Evolutionary conservation across 1,140 invertebrate species (phyloP), one percentile per base, ranked within the genome.

Genomic region (Nasonia longicornis): DNA sequence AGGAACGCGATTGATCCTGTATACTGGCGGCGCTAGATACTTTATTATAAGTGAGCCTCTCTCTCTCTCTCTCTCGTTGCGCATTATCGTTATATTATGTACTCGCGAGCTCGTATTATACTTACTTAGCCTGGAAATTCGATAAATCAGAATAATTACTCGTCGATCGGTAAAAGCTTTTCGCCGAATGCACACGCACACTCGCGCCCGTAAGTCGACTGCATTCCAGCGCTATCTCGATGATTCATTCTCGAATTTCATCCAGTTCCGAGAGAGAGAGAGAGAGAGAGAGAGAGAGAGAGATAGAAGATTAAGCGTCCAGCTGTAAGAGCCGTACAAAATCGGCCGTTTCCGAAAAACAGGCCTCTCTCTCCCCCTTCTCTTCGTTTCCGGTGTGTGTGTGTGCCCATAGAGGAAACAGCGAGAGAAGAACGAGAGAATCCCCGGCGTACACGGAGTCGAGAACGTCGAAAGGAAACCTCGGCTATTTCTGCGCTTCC

Each of bases 151-250:
- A 58, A 58, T 58, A 58, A 58, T n/a, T 20, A 58, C 52, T 58
- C 52, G 38, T n/a, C 35, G 20, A 42, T 71, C 69, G 14, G 69
- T 71, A 38, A 71, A 71, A 42, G 35, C 35, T 71, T 71, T 71
- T 38, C 69, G 3, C 69, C 38, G 4, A 42, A 71, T 42, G 20
- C 35, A 71, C 16, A n/a, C 52, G 52, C 8, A 58, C 20, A n/a
- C 10, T 8, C 38, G 10, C 38, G 8, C 38, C 31, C 31, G 31
- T 35, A 35, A 16, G 67, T 42, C 20, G 38, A 71, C 69, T n/a
- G 69, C 69, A 42, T 71, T 71, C 69, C 69, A 71, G 16, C 38
- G n/a, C 12, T 71, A 71, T 71, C 69, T 58, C 52, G 52, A n/a
- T 58, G 20, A 58, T 58, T 58, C 52, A 58, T n/a, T 58, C 52